Evolutionary conservation across 2,113 vertebrate species (phyloP).

Genomic region (Zonotrichia leucophrys): DNA sequence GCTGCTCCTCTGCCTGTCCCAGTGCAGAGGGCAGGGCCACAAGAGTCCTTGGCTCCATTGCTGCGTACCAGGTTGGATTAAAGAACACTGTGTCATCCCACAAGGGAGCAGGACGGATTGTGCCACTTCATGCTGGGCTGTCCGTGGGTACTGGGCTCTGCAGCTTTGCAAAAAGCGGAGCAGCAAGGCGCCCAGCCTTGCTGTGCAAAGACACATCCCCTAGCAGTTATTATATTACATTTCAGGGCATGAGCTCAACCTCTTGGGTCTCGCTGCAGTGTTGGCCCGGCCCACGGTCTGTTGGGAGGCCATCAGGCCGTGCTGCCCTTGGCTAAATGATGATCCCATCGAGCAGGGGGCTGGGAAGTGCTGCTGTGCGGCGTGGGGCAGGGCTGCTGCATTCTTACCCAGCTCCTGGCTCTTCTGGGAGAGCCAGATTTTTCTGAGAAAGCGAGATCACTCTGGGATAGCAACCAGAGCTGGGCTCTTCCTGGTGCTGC

Average conservation of each 20-base stretch:
- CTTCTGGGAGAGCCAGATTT: background rate
- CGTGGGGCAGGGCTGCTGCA: background rate
- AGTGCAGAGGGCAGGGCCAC: rapidly evolving
- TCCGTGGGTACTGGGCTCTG: background rate
- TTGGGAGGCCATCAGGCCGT: background rate
- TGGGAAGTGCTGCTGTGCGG: rapidly evolving
- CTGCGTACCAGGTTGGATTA: rapidly evolving
- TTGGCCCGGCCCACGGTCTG: background rate
- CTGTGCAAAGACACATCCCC: background rate
- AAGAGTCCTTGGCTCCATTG: background rate
- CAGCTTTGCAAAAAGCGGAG: background rate
- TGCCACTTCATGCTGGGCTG: background rate
- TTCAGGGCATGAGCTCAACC: slow-evolving; percentile 1
- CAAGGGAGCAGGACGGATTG: background rate
- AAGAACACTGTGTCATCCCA: background rate
- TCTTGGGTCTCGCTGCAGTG: background rate
- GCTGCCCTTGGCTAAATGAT: background rate
- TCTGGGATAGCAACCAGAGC: background rate
- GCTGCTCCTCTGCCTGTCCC: background rate
- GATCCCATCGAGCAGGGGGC: background rate
- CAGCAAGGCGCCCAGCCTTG: background rate
- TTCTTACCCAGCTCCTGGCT: background rate
- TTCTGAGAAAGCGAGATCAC: rapidly evolving
- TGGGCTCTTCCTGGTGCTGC: background rate
- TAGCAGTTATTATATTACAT: background rate